Base-by-base conservation (phyloP, 2,888 invertebrate genomes). In the Ectemnius lituratus region DNA sequence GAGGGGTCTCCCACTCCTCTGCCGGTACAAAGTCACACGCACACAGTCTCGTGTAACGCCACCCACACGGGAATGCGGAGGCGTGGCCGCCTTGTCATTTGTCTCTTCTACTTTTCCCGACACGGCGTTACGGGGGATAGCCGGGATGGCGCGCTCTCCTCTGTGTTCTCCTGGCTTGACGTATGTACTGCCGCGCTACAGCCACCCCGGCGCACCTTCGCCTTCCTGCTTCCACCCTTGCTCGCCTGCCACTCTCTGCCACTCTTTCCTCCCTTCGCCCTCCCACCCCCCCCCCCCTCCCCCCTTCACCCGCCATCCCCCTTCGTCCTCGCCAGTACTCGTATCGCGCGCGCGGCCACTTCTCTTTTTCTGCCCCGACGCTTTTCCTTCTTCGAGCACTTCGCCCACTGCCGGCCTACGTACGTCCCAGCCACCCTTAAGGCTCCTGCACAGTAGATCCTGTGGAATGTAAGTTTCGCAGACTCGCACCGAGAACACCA, bases 81-180 rank as follows among this genome's bases (percentile, higher is more conserved):
- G 88, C 88, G 88, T 88, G 88, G 87, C 83, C 81, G 82, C 73
- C 81, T 84, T 83, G 84, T 88, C 88, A 88, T 88, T 88, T 87
- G 88, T 88, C 88, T 87, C 86, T 77, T 76, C 78, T 81, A 84
- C 85, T 82, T 83, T 83, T 81, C 75, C 81, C 80, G 84, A 74
- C 37, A 37, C 37, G 80, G 80, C 79, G 81, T 82, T 77, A 75
- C 37, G 37, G 82, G 73, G 81, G 77, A 82, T 79, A 77, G 77
- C 78, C 75, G 82, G 83, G 85, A 86, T 85, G 87, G 86, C 86
- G 87, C 83, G 83, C 83, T 78, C 82, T 81, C 37, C 37, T 37
- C 37, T 37, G 37, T 37, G 37, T 37, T 52, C 52, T 79, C 84
- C 79, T 72, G 57, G 73, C 79, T 84, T 86, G 86, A 87, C 85